Conservation (phyloP, 1,140 invertebrate genomes). For the Helicorthomorpha holstii region DNA sequence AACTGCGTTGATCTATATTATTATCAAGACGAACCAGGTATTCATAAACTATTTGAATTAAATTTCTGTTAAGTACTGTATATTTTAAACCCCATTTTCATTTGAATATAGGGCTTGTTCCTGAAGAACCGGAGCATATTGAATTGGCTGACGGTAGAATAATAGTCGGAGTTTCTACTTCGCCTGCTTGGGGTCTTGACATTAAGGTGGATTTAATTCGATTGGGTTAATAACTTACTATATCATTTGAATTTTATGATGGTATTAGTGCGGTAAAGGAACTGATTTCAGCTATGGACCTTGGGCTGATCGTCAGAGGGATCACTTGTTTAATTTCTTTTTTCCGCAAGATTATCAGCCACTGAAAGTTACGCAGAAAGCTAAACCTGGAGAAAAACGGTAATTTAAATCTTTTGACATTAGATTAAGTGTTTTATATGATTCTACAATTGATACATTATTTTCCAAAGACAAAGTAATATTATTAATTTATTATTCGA, state of each 20-base stretch:
- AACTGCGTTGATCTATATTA: constrained; percentile 89
- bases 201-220: constrained; percentile 42
- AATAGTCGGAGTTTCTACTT: constrained; percentile 63
- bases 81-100: neutral
- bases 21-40: constrained; percentile 85
- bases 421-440: constrained; percentile 69
- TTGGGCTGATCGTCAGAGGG: constrained; percentile 92
- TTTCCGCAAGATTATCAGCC: constrained; percentile 77
- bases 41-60: too few relatives aligned
- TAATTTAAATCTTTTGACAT: constrained; percentile 84
- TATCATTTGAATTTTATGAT: neutral
- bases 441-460: constrained; percentile 84
- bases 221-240: neutral
- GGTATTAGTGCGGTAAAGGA: constrained; percentile 62
- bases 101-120: constrained; percentile 45
- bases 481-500: neutral
- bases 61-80: too few relatives aligned
- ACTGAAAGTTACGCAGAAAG: constrained; percentile 27
- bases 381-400: constrained; percentile 67
- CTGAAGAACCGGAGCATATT: constrained; percentile 74
- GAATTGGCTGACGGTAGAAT: constrained; percentile 83
- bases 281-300: constrained; percentile 97
- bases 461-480: constrained; percentile 78
- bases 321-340: constrained; percentile 90
- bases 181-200: constrained; percentile 85